A percentile compares a stretch with the other conserved stretches of the same genome.
Evolutionary conservation across 2,797 vertebrate genomes (phyloP).

Genomic region (Sebastes hubbsi): DNA sequence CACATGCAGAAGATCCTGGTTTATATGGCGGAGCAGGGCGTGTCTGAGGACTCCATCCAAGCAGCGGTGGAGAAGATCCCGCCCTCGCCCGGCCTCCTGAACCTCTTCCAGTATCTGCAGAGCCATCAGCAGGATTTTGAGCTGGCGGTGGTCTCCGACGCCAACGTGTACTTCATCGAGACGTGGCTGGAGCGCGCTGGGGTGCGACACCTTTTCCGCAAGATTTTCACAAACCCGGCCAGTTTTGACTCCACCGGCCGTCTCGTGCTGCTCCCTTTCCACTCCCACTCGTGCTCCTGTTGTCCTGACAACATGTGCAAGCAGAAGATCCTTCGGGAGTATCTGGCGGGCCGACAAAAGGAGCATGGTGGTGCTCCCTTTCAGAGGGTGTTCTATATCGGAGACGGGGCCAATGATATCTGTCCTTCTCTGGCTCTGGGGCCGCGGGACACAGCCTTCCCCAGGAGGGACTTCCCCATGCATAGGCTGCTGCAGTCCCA

Average conservation of each 20-base stretch:
- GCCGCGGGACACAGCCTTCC: constrained; percentile 86
- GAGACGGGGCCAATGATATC: constrained; percentile 93
- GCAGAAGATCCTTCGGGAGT: constrained; percentile 88
- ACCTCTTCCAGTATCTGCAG: constrained; percentile 87
- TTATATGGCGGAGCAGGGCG: constrained; percentile 89
- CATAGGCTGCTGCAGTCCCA: constrained; percentile 84
- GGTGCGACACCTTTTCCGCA: constrained; percentile 83
- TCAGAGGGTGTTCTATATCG: constrained; percentile 90
- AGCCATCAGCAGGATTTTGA: constrained; percentile 86
- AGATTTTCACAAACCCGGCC: constrained; percentile 90
- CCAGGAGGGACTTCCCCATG: constrained; percentile 90
- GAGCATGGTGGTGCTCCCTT: constrained; percentile 84
- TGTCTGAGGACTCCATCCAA: constrained; percentile 81
- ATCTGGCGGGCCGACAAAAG: constrained; percentile 81
- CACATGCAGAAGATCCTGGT: constrained; percentile 87
- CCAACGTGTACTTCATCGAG: constrained; percentile 91
- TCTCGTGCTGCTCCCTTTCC: constrained; percentile 89
- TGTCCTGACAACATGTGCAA: constrained; percentile 98
- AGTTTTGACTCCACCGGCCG: constrained; percentile 81
- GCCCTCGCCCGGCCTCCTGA: constrained; percentile 83
- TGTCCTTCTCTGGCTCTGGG: constrained; percentile 87
- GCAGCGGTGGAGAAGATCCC: constrained; percentile 85
- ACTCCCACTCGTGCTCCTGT: constrained; percentile 87
- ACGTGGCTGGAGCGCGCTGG: constrained; percentile 83
- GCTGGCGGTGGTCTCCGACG: constrained; percentile 90